Conservation (phyloP, 2,797 vertebrate genomes). For the Prionace glauca region DNA sequence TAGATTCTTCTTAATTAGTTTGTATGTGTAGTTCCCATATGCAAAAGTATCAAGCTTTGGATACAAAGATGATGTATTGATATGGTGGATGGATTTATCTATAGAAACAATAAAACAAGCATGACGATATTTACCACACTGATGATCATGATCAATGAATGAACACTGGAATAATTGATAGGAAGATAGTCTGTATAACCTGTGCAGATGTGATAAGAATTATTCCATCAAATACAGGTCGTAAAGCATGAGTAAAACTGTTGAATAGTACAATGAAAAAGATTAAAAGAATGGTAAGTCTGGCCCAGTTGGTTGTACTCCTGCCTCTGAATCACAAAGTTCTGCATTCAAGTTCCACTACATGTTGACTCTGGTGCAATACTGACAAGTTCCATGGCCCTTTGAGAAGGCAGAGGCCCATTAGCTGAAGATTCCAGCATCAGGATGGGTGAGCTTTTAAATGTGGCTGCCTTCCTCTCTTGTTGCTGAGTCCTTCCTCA, state of each 20-base stretch:
- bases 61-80: constrained; percentile 50
- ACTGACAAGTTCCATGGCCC: neutral
- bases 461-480: no score
- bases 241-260: neutral
- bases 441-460: no score
- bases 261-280: neutral
- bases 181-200: neutral
- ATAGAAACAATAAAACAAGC: neutral
- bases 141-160: neutral
- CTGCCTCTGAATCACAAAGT: neutral
- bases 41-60: constrained; percentile 67
- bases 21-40: constrained; percentile 78
- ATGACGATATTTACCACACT: neutral
- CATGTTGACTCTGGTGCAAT: neutral
- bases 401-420: no score
- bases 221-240: neutral
- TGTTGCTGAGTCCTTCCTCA: no score
- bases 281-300: neutral
- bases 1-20: constrained; percentile 74
- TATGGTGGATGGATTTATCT: constrained; percentile 42
- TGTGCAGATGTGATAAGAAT: neutral
- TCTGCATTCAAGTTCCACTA: neutral
- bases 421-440: no score
- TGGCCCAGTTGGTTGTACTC: no score
- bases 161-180: neutral